Base-by-base conservation (phyloP, 2,888 invertebrate species). In the Agrotis exclamationis region DNA sequence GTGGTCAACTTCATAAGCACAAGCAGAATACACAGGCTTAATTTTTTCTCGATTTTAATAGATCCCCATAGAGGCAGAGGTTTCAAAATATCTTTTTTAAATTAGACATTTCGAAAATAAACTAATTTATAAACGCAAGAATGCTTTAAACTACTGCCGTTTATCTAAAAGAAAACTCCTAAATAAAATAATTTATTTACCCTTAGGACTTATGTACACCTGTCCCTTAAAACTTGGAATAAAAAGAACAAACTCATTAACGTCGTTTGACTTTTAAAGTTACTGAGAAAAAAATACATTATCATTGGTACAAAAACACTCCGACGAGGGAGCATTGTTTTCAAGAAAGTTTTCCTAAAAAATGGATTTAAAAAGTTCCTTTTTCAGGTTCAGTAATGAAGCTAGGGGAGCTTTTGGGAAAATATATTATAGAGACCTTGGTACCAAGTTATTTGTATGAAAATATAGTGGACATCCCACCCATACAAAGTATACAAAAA, bases 221-320 rank as follows among this genome's bases (percentile, higher is more conserved):
- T 79, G 70, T 53, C 48, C 6, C 63, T 44, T 56, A 63, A 58
- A 79, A 74, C 44, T 50, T 47, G 1, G 4, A 28, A 66, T 51
- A 69, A 71, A 79, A 76, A 80, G 73, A 28, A 20, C 62, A 33
- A 72, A 72, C 67, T 76, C 82, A 76, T 82, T 80, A 76, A 70
- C 59, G 56, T 39, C 74, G 54, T 65, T 76, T 71, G 63, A 72
- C 83, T 76, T 80, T 45, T n/a, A 44, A 59, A 74, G 69, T 70
- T 74, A 54, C n/a, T 6, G 48, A 48, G 39, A 44, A 66, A 66
- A 70, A 74, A 71, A 70, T 39, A 71, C 45, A 63, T 63, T 63
- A 66, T 54, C 57, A 69, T 74, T 66, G 44, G 63, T 14, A 68
- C 56, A 48, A 77, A 80, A 77, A 73, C 63, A 73, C 44, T 44